These are phyloP conservation scores for Drosophila helvetica DNA, from an alignment of 2,888 invertebrate genomes.

Conservation along the genomic window DNA sequence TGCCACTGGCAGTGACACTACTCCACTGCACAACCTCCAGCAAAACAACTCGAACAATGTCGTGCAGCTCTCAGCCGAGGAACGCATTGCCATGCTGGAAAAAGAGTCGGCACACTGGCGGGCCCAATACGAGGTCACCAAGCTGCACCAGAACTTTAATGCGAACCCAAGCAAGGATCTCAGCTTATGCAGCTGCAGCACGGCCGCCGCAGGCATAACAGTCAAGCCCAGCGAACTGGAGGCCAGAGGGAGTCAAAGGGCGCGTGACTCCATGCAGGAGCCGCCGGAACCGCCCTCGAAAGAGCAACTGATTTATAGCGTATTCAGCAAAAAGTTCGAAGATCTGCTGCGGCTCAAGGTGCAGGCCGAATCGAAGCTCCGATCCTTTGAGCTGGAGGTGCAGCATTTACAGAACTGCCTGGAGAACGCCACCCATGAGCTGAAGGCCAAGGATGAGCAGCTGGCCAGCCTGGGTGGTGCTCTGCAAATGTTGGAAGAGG, in stretches of 20 bases:
- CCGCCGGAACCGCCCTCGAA: slow-evolving; percentile 68
- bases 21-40: slow-evolving; percentile 65
- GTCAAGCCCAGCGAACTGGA: slow-evolving; percentile 67
- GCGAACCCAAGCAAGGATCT: slow-evolving; percentile 65
- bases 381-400: slow-evolving; percentile 83
- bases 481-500: slow-evolving; percentile 87
- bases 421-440: slow-evolving; percentile 85
- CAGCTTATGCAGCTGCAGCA: slow-evolving; percentile 75
- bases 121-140: slow-evolving; percentile 88
- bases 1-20: slow-evolving; percentile 83
- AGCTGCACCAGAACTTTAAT: slow-evolving; percentile 83
- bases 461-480: slow-evolving; percentile 84
- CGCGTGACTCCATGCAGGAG: slow-evolving; percentile 68
- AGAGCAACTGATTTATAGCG: slow-evolving; percentile 82
- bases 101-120: slow-evolving; percentile 90
- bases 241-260: slow-evolving; percentile 55
- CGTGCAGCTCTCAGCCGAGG: slow-evolving; percentile 70
- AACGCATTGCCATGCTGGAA: slow-evolving; percentile 85
- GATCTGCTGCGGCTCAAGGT: slow-evolving; percentile 82
- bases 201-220: slow-evolving; percentile 81
- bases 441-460: slow-evolving; percentile 85
- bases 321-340: slow-evolving; percentile 82
- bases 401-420: slow-evolving; percentile 84
- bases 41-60: slow-evolving; percentile 34
- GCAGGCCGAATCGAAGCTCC: slow-evolving; percentile 81